Conservation (phyloP, 2,797 vertebrate genomes). For the Cossypha polioptera region DNA sequence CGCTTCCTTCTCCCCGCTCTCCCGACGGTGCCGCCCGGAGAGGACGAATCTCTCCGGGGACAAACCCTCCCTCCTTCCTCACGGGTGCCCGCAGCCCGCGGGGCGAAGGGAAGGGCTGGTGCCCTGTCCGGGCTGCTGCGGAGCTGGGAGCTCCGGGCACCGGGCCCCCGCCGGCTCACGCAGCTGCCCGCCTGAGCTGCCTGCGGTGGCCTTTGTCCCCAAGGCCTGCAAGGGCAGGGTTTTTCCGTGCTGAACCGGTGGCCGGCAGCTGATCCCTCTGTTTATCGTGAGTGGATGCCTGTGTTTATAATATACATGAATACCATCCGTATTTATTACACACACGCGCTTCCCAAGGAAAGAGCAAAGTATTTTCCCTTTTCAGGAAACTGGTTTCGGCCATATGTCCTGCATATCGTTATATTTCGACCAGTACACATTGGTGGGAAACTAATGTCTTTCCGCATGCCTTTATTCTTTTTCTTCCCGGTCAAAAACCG, state of each 20-base stretch:
- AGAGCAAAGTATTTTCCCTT: neutral
- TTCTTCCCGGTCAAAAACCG: too few species aligned
- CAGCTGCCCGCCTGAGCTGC: neutral
- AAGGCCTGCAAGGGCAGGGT: neutral
- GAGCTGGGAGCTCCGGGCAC: too few species aligned
- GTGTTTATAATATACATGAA: neutral
- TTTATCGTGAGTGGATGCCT: neutral
- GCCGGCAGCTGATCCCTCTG: neutral
- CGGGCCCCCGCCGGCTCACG: neutral
- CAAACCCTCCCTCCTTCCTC: neutral
- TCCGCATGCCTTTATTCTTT: rapidly evolving
- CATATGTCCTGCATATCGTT: neutral
- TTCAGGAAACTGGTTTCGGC: neutral
- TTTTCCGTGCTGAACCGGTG: neutral
- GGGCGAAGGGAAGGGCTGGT: too few species aligned
- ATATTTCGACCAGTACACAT: neutral
- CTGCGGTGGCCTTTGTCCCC: neutral
- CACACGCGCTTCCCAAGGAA: neutral
- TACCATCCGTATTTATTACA: neutral
- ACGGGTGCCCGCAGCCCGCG: neutral
- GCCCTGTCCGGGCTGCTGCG: neutral
- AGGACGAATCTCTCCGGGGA: neutral
- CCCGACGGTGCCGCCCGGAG: neutral
- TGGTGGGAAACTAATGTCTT: neutral
- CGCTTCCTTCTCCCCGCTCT: neutral